phyloP scores from a whole-genome alignment of 2,888 invertebrate species.

The Orthosia incerta region DNA sequence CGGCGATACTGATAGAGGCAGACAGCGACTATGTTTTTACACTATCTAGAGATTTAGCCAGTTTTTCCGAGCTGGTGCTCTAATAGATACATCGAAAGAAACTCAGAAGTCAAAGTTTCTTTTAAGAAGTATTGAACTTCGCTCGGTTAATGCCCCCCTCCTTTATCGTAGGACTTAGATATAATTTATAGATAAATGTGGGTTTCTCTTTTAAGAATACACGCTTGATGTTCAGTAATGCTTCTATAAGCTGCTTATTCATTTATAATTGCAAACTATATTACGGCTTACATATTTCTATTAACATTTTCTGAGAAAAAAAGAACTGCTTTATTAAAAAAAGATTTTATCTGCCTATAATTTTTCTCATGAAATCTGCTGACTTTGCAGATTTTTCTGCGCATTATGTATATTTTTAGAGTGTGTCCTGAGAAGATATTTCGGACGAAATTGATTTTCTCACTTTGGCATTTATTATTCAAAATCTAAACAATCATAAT shows the following conservation, averaged over 20 bases:
- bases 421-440: background rate
- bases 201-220: too few species aligned
- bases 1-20: too few species aligned
- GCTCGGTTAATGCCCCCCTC: too few species aligned
- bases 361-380: background rate
- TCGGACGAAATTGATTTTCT: background rate
- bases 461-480: conserved; percentile 17
- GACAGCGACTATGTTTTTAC: too few species aligned
- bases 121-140: too few species aligned
- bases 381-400: background rate
- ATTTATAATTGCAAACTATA: background rate
- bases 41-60: too few species aligned
- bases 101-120: too few species aligned
- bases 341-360: background rate
- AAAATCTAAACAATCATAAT: background rate
- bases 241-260: background rate
- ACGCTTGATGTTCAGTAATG: background rate
- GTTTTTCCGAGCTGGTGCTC: too few species aligned
- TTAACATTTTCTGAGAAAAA: background rate
- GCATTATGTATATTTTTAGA: background rate
- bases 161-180: too few species aligned
- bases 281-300: background rate
- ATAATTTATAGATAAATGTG: too few species aligned
- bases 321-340: background rate
- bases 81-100: too few species aligned